Conservation (phyloP, 2,113 vertebrate species). For the Scolopax mira region DNA sequence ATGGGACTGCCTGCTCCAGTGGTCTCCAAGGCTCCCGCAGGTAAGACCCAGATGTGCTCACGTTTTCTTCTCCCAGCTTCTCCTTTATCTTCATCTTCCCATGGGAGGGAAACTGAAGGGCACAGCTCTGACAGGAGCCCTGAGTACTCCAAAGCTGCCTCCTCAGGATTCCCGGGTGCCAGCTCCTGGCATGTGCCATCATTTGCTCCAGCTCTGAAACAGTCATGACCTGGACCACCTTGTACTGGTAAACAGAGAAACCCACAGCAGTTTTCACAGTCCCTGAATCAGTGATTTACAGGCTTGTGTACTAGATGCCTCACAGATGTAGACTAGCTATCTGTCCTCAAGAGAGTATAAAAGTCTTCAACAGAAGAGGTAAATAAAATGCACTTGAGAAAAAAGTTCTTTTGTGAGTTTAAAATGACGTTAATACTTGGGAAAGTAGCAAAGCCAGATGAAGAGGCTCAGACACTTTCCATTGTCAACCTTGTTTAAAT, state of each 20-base stretch:
- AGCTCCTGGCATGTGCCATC: rapidly evolving
- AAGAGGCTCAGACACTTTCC: not conserved
- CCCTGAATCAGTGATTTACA: not conserved
- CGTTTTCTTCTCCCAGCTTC: not conserved
- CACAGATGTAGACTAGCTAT: not conserved
- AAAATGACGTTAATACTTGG: not conserved
- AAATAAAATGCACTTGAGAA: not conserved
- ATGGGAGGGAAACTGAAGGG: not conserved
- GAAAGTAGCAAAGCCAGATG: not conserved
- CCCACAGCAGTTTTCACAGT: not conserved
- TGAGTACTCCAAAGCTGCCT: not conserved
- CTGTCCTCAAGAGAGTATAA: not conserved
- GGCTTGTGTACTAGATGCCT: not conserved
- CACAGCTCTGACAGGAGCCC: not conserved
- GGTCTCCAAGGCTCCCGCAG: not conserved
- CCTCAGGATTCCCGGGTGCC: rapidly evolving
- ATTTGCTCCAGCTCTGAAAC: not conserved
- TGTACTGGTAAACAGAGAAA: not conserved
- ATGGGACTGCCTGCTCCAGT: not conserved
- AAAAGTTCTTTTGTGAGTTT: not conserved
- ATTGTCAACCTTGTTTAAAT: not conserved
- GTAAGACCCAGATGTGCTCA: not conserved
- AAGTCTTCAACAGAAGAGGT: not conserved
- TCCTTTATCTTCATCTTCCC: not conserved
- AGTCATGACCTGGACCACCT: not conserved